Conservation (phyloP, 2,888 invertebrate genomes). For the Caenorhabditis afra region DNA sequence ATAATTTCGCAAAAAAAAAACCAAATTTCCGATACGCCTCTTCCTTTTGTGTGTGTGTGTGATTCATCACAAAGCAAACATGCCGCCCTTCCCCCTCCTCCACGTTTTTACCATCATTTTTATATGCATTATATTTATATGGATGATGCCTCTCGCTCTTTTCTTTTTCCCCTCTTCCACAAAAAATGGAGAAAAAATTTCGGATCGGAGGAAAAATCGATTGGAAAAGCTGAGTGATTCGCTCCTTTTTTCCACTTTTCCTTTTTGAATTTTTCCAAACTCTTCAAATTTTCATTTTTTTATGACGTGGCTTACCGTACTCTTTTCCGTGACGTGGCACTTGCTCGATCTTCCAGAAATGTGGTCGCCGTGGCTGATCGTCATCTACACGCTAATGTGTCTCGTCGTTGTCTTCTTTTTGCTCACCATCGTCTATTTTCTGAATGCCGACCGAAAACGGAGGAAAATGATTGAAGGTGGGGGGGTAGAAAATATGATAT, state of each 20-base stretch:
- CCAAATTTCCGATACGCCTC: not conserved
- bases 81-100: not conserved
- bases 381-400: conserved; percentile 49
- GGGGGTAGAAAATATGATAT: conserved; percentile 1
- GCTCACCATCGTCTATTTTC: conserved; percentile 34
- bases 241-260: not conserved
- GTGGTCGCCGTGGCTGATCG: conserved; percentile 61
- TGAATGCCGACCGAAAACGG: conserved; percentile 31
- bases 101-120: not conserved
- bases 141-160: not conserved
- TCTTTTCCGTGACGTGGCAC: too few relatives aligned
- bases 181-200: too few relatives aligned
- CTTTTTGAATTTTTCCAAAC: conserved; percentile 2
- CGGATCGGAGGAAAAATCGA: not conserved
- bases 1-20: not conserved
- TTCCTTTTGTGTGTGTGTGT: not conserved
- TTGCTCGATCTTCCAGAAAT: conserved; percentile 22
- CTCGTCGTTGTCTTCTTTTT: conserved; percentile 58
- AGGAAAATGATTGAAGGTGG: conserved; percentile 44
- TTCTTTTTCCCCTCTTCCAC: not conserved
- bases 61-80: conserved; percentile 20
- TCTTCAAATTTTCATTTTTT: not conserved
- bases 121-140: conserved; percentile 8
- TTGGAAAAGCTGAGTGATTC: not conserved
- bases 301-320: not conserved